Base-by-base conservation (phyloP, 2,888 invertebrate genomes). In the Empis livida region DNA sequence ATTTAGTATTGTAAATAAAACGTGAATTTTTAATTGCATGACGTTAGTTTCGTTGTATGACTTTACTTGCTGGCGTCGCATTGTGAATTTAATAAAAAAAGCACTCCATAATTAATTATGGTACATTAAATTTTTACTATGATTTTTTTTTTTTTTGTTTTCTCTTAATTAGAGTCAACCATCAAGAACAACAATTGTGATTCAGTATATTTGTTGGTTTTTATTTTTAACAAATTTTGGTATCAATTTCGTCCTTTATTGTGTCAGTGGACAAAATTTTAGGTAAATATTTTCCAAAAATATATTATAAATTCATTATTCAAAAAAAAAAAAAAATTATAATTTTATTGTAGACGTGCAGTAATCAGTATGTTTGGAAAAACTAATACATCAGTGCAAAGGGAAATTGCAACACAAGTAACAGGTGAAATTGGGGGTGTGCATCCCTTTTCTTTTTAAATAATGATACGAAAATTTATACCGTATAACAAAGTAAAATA, bases 171-270 rank as follows among this genome's bases (percentile, higher is more conserved):
- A 13, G 59, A 74, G 66, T 64, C 67, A 23, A 49, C 59, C 68
- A 43, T 62, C 65, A 23, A 73, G 73, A 38, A 67, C 70, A 1
- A 73, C 76, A 61, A 65, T 76, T 20, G 71, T 75, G 1, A 58
- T 78, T 31, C 85, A 86, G 60, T 80, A 82, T 55, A 69, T 80
- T 52, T 76, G 79, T 47, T 74, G 80, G 52, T 70, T 81, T 54
- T 72, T 87, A 42, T 90, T 86, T 68, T 76, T 86, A 60, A 82
- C 83, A 6, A 89, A 88, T 69, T 90, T 86, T 60, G 85, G 85
- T 38, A 84, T 89, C 47, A 88, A 88, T 69, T 88, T 89, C 62
- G 74, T 81, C 3, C 73, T 90, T 40, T 90, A 90, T 69, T 89
- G 88, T 68, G 75, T 83, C 43, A 81, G 80, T 57, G 88, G 88